These are phyloP conservation scores for Pitta sordida DNA, from an alignment of 2,113 vertebrate species.

Conservation along the genomic window DNA sequence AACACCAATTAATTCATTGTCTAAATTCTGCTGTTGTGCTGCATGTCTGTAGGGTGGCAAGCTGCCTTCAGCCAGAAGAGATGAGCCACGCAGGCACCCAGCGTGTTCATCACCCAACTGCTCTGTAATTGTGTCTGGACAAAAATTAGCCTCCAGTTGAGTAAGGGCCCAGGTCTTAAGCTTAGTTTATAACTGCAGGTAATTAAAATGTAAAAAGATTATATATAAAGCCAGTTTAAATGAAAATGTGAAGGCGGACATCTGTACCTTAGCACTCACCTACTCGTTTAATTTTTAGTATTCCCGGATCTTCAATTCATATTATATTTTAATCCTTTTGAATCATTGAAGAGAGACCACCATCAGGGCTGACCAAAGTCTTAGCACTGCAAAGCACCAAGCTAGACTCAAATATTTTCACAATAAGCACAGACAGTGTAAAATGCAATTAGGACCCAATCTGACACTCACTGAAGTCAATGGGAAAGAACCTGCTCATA, in stretches of 20 bases:
- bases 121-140: slow-evolving; percentile 4
- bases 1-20: slow-evolving; percentile 34
- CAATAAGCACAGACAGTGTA: neutral
- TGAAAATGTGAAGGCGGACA: neutral
- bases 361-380: neutral
- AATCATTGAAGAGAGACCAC: neutral
- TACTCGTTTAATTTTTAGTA: neutral
- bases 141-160: neutral
- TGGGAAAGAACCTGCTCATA: neutral
- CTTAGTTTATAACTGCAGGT: neutral
- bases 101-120: neutral
- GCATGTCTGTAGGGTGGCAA: neutral
- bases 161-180: neutral
- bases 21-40: neutral
- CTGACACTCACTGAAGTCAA: neutral
- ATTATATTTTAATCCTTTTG: neutral
- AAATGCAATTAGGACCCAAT: neutral
- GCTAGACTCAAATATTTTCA: neutral
- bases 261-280: neutral
- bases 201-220: neutral
- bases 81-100: neutral
- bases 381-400: neutral
- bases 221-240: neutral
- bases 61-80: slow-evolving; percentile 13
- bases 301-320: neutral